Base-by-base conservation (phyloP, 2,888 invertebrate genomes). In the Auanema freiburgensis region DNA sequence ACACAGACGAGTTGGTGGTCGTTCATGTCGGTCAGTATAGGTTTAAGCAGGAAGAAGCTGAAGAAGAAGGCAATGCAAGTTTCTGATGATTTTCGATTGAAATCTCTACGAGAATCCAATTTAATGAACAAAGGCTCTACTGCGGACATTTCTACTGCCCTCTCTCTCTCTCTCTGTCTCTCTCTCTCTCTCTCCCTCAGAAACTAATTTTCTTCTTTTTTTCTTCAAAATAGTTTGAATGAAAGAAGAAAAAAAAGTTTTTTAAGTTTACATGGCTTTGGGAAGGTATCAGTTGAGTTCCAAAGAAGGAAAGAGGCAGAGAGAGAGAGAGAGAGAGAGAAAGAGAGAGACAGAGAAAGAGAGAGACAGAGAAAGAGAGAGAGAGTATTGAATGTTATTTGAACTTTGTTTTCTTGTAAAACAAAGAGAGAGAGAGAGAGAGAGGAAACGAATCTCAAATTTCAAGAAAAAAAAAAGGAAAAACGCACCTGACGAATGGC, bases 181-280 rank as follows among this genome's bases (percentile, higher is more conserved):
- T 18, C 18, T 50, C 50, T 21, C 24, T 12, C 50, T 50, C 4
- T 50, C 50, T 50, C 50, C 50, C 50, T 50, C 24, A 33, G 33
- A 33, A 33, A 33, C 50, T 50, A 23, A 46, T 46, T 18, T 18
- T 21, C 21, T 46, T 46, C 10, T 18, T 46, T 46, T 46, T 21
- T 21, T 21, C 10, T 21, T 5, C 16, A 46, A 46, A 16, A 10
- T 46, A 5, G 16, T 43, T 43, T 14, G 12, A 43, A 43, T 12
- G 43, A 43, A 11, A 12, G 10, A 18, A 21, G 16, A 46, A 46
- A 46, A 46, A 46, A 46, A 46, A 10, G 46, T 46, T 5, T 46
- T 16, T 46, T 11, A 43, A 43, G 21, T 16, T 21, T 5, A 3
- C 10, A 16, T 46, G 4, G 3, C 6, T 18, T 5, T 18, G 46